Conservation (phyloP, 2,888 invertebrate species). For the Catocala fraxini region DNA sequence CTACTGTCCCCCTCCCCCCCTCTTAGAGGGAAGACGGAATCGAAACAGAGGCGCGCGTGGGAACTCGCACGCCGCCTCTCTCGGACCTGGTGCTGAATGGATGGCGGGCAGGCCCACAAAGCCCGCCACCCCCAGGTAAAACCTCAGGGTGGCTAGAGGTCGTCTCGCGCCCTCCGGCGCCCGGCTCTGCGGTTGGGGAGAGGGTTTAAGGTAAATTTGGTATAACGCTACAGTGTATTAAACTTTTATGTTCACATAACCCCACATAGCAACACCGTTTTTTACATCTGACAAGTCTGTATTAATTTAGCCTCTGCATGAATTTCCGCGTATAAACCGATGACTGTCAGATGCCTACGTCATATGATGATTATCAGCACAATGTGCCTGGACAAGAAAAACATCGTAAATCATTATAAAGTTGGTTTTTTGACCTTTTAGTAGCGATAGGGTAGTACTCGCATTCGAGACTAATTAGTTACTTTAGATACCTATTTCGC, state of each 20-base stretch:
- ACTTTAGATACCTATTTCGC: too few species aligned
- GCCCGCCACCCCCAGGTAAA: too few species aligned
- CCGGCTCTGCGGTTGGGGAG: too few species aligned
- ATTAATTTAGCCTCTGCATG: constrained; percentile 29
- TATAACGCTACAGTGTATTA: not conserved
- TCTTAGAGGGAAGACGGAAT: too few species aligned
- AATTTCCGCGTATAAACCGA: constrained; percentile 21
- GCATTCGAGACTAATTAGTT: too few species aligned
- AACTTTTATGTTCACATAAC: not conserved
- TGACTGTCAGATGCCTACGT: constrained; percentile 26
- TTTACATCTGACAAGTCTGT: constrained; percentile 13
- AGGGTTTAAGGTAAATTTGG: not conserved
- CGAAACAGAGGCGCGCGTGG: too few species aligned
- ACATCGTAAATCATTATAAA: constrained; percentile 29
- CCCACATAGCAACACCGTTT: constrained; percentile 7
- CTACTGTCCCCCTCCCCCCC: too few species aligned
- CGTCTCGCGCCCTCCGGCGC: too few species aligned
- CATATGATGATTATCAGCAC: constrained; percentile 33
- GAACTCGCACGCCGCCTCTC: too few species aligned
- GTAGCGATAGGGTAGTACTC: not conserved
- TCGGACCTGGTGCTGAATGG: too few species aligned
- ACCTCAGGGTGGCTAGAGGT: too few species aligned
- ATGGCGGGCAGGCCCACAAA: too few species aligned
- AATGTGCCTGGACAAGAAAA: constrained; percentile 10
- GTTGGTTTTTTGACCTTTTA: constrained; percentile 23